Conservation (phyloP, 2,888 invertebrate species). For the Pediacus dermestoides region DNA sequence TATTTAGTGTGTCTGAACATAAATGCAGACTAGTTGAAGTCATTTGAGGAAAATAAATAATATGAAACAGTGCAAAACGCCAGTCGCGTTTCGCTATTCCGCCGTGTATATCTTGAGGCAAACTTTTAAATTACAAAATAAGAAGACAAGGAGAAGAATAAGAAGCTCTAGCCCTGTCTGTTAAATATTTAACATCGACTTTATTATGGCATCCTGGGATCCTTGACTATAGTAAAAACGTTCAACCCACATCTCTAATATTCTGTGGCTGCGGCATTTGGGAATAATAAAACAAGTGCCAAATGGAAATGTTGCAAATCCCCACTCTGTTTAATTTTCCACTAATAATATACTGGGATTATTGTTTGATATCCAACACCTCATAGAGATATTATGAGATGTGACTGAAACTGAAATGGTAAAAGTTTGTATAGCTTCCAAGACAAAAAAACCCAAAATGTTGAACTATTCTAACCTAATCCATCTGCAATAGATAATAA, state of each 20-base stretch:
- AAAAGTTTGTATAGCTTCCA: too few species aligned
- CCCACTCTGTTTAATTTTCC: conserved; percentile 26
- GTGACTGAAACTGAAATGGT: too few species aligned
- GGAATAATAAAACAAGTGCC: conserved; percentile 38
- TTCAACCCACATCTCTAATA: conserved; percentile 34
- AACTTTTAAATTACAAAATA: conserved; percentile 47
- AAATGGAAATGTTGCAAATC: conserved; percentile 34
- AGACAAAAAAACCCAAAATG: too few species aligned
- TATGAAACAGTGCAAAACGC: conserved; percentile 32
- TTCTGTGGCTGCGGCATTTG: conserved; percentile 32
- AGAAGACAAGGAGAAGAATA: conserved; percentile 36
- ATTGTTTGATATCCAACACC: too few species aligned
- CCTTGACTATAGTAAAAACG: conserved; percentile 25
- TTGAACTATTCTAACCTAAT: too few species aligned
- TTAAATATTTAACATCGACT: conserved; percentile 44
- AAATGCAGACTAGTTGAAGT: conserved; percentile 32
- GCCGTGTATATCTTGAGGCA: conserved; percentile 34
- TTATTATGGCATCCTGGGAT: conserved; percentile 37
- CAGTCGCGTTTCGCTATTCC: conserved; percentile 21
- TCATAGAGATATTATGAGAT: too few species aligned
- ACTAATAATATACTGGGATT: conserved; percentile 21
- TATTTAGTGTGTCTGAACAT: conserved; percentile 37
- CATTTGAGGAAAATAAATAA: conserved; percentile 42
- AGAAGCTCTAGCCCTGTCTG: conserved; percentile 37
- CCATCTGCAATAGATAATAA: too few species aligned